phyloP scores from a whole-genome alignment of 2,113 vertebrate genomes.

The Puntigrus tetrazona region DNA sequence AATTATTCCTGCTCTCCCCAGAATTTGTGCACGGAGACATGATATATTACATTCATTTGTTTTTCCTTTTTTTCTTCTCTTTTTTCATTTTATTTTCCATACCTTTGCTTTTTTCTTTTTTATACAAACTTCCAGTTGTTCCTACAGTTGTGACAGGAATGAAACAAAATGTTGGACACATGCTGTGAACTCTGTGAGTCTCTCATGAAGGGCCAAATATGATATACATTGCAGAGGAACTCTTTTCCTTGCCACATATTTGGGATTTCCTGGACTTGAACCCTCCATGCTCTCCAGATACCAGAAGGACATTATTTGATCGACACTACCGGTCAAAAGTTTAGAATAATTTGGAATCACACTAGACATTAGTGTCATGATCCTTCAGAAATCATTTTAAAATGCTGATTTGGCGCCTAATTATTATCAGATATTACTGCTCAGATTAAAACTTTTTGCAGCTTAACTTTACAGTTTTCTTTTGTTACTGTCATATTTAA shows the following conservation, averaged over 20 bases:
- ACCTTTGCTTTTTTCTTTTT: not conserved
- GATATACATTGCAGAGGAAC: not conserved
- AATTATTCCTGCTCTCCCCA: not conserved
- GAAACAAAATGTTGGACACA: not conserved
- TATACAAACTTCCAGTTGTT: not conserved
- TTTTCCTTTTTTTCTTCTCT: too few species aligned
- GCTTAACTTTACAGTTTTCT: too few species aligned
- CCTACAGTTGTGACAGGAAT: slow-evolving; percentile 10
- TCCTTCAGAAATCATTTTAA: not conserved
- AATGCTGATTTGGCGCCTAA: not conserved
- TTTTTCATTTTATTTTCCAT: too few species aligned
- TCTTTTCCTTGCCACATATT: not conserved
- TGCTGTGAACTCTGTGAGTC: not conserved
- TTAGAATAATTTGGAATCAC: not conserved
- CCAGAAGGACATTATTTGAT: not conserved
- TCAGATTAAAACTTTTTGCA: not conserved
- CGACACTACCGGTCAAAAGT: not conserved
- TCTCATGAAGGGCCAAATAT: not conserved
- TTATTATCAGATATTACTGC: not conserved
- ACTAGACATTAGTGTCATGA: not conserved
- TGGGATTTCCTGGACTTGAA: slow-evolving; percentile 3
- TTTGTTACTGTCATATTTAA: too few species aligned
- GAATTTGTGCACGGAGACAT: not conserved
- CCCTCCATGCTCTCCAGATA: not conserved
- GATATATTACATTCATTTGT: not conserved